phyloP scores from a whole-genome alignment of 2,113 vertebrate genomes.

The Serilophus lunatus region DNA sequence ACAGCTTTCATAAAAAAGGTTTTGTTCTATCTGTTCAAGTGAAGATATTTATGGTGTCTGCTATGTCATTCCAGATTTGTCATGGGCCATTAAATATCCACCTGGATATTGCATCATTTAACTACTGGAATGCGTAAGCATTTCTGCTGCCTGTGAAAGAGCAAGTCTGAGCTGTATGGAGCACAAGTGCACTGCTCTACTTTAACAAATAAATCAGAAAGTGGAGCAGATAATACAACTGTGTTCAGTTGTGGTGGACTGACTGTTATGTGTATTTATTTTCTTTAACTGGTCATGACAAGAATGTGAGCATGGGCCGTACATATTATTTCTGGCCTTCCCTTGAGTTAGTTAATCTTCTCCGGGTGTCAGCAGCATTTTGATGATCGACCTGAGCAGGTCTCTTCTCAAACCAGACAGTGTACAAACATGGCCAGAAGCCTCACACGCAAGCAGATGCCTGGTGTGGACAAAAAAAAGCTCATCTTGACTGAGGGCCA shows the following conservation, averaged over 20 bases:
- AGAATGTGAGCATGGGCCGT: slow-evolving; percentile 11
- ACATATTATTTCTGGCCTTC: slow-evolving; percentile 24
- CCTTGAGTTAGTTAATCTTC: slow-evolving; percentile 13
- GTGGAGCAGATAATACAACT: slow-evolving; percentile 41
- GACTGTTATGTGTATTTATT: slow-evolving; percentile 19
- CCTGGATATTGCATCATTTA: slow-evolving; percentile 73
- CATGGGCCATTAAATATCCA: slow-evolving; percentile 68
- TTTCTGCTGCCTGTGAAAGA: slow-evolving; percentile 52
- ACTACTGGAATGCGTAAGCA: slow-evolving; percentile 69
- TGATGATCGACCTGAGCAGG: not conserved
- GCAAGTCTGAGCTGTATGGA: slow-evolving; percentile 18
- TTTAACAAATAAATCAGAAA: slow-evolving; percentile 59
- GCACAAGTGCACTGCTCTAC: not conserved
- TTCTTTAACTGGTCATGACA: slow-evolving; percentile 42
- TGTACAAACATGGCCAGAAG: not conserved
- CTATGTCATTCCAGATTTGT: slow-evolving; percentile 65
- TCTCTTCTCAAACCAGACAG: not conserved
- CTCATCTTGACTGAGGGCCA: not conserved
- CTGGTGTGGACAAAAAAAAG: not conserved
- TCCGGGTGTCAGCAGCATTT: not conserved
- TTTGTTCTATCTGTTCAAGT: slow-evolving; percentile 56
- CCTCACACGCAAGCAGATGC: not conserved
- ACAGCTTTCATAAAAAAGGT: slow-evolving; percentile 51
- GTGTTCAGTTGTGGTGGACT: slow-evolving; percentile 18
- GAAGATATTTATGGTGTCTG: slow-evolving; percentile 67